Evolutionary conservation across 2,888 invertebrate species (phyloP), one percentile per base, ranked within the genome.

Genomic region (Aleiodes alternator): DNA sequence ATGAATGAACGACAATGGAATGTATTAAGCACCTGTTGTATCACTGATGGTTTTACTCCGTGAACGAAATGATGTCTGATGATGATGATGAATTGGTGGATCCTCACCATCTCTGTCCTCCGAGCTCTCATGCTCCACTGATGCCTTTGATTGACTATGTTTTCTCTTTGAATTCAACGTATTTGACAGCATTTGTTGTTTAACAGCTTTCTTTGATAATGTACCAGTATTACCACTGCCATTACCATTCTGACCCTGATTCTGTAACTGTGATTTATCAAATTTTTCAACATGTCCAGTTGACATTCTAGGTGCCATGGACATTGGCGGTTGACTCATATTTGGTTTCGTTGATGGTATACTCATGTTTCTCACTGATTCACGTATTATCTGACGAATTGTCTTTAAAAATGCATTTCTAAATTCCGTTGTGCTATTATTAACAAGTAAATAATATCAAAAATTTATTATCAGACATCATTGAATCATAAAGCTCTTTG

Each of bases 371-470:
- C 98, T 94, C 59, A 98, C 98, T 77, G 97, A 97, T 91, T 98
- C 98, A 80, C 98, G 94, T 85, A 98, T 98, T 82, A 98, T 98
- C 91, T 98, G 98, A 73, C 98, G 93, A 85, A 98, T 98, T 76
- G 98, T 98, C 91, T 97, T 97, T 86, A 98, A 92, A 93, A 98
- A 98, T 82, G 98, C 98, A 90, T 98, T 97, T 83, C 98, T 95
- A 91, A 98, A 98, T 90, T 98, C 98, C 76, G 95, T 95, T 72
- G 98, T 98, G 90, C 98, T 98, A 88, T 23, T 87, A 4, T 14
- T 4, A 34, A 34, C n/a, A 11, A 53, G 23, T 23, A 23, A 53
- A 53, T 14, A 11, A 68, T 29, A 29, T 51, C 1, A 34, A 11
- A 31, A 14, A 38, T 29, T 12, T 51, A 38, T 55, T 69, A 75